These are phyloP conservation scores for Teleogryllus occipitalis DNA, from an alignment of 1,140 invertebrate species.

Conservation along the genomic window DNA sequence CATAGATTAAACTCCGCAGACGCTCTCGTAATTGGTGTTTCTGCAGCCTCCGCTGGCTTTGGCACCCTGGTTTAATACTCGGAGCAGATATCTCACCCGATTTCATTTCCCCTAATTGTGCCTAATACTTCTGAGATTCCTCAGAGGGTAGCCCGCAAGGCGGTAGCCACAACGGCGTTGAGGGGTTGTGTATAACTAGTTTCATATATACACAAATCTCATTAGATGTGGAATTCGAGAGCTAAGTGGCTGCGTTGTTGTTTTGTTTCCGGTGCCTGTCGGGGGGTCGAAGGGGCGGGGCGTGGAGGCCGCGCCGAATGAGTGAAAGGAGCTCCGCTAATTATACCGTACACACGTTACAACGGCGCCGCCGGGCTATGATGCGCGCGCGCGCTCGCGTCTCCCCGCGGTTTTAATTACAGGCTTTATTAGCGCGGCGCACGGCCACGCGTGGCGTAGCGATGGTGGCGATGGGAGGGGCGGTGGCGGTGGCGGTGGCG, in stretches of 20 bases:
- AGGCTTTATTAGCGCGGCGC: background rate
- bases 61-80: too few relatives aligned
- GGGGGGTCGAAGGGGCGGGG: too few relatives aligned
- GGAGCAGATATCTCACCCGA: too few relatives aligned
- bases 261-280: background rate
- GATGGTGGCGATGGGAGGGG: too few relatives aligned
- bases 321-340: background rate
- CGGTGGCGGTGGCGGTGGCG: too few relatives aligned
- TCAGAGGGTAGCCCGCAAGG: too few relatives aligned
- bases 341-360: background rate
- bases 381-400: background rate
- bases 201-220: background rate
- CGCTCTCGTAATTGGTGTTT: too few relatives aligned
- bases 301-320: too few relatives aligned
- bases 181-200: background rate
- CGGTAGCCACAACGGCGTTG: background rate
- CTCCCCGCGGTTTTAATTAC: background rate
- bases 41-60: too few relatives aligned
- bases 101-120: too few relatives aligned
- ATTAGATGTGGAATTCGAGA: background rate
- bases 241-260: background rate
- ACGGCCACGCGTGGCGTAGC: background rate
- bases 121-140: too few relatives aligned
- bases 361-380: background rate
- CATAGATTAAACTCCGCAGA: too few relatives aligned